Evolutionary conservation across 2,113 vertebrate species (phyloP), one percentile per base, ranked within the genome.

Genomic region (Diphyllodes magnificus): DNA sequence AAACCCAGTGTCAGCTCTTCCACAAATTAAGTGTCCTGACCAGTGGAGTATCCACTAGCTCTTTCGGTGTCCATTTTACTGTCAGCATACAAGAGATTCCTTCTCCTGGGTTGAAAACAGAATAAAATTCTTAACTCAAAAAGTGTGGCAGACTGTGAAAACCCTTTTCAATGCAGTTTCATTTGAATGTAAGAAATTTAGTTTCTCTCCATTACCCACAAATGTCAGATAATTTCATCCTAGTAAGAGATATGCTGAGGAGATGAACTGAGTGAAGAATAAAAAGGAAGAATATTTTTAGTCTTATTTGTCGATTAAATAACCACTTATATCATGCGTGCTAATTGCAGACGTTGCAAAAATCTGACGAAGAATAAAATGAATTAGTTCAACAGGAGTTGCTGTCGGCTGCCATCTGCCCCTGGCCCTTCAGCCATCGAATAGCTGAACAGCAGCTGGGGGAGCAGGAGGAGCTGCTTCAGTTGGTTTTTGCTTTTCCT

Each of bases 61-160:
- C 30, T 75, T 86, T 61, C 39, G 17, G n/a, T 31, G 42, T 72
- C 54, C 35, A 66, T 92, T 70, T 63, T 73, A 63, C 64, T 53
- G 25, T 44, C 63, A 82, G 14, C 7, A 27, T n/a, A 28, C 20
- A 15, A 83, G 77, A 73, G 30, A 66, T 20, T 63, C 11, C 12
- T 89, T 60, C 75, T 86, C n/a, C 44, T 51, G 35, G 22, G 30
- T 50, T 40, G 20, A 82, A 86, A 91, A 50, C 24, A 79, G 61
- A 92, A 63, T 45, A 87, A 71, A 76, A 80, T 35, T 86, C 33
- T 30, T 76, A n/a, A 45, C 35, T 71, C n/a, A 70, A 33, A 54
- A 70, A 76, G n/a, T 7, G 35, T 68, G 49, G 8, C 61, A 84
- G 83, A 51, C 72, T 86, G 40, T 92, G 84, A 89, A 94, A 93